Conservation (phyloP, 2,888 invertebrate species). For the Microplitis manilae region DNA sequence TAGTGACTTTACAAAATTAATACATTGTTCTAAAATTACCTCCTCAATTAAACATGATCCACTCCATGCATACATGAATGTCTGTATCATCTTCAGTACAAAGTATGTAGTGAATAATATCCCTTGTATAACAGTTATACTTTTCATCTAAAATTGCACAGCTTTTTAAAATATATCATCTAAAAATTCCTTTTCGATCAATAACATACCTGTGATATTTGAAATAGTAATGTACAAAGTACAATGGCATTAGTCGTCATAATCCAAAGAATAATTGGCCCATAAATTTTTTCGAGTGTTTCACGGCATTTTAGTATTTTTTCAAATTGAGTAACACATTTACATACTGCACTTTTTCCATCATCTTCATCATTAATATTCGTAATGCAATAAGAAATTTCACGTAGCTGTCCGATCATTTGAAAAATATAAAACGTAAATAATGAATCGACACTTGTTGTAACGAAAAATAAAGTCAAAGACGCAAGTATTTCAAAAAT, state of each 20-base stretch:
- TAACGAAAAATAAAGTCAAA: slow-evolving; percentile 39
- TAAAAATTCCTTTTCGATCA: background rate
- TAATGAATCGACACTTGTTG: slow-evolving; percentile 51
- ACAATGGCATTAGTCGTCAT: slow-evolving; percentile 31
- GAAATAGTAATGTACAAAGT: slow-evolving; percentile 17
- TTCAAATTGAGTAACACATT: slow-evolving; percentile 20
- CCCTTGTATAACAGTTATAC: background rate
- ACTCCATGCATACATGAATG: slow-evolving; percentile 38
- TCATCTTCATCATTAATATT: background rate
- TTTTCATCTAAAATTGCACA: background rate
- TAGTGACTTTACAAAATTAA: background rate
- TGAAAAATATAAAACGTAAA: slow-evolving; percentile 57
- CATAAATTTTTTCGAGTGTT: slow-evolving; percentile 32
- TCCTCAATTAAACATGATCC: slow-evolving; percentile 29
- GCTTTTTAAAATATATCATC: background rate
- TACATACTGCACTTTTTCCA: background rate
- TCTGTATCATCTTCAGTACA: slow-evolving; percentile 38
- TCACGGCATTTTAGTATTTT: slow-evolving; percentile 21
- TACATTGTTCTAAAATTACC: background rate
- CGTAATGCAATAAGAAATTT: slow-evolving; percentile 44
- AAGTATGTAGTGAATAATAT: slow-evolving; percentile 15
- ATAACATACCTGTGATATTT: slow-evolving; percentile 9
- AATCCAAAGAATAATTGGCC: slow-evolving; percentile 29
- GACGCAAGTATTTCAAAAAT: slow-evolving; percentile 42
- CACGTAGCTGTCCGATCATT: slow-evolving; percentile 53